phyloP scores from a whole-genome alignment of 2,888 invertebrate genomes.

The Deroplatys truncata region DNA sequence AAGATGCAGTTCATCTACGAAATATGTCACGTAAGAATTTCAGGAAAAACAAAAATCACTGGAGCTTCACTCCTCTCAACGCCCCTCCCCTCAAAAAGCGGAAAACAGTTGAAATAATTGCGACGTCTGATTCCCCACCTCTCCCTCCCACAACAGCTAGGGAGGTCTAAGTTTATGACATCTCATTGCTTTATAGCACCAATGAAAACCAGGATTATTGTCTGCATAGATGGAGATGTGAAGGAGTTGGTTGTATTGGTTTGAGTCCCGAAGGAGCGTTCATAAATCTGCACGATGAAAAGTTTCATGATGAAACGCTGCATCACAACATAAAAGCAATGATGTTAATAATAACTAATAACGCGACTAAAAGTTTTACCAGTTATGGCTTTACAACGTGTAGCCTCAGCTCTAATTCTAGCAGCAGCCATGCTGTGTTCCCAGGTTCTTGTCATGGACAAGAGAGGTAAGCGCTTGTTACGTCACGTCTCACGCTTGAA shows the following conservation, averaged over 20 bases:
- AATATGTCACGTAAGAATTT: too few relatives aligned
- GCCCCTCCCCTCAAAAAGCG: too few relatives aligned
- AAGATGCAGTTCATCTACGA: too few relatives aligned
- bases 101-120: slow-evolving; percentile 5
- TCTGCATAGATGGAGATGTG: neutral
- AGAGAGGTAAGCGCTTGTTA: too few relatives aligned
- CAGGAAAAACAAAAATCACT: too few relatives aligned
- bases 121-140: neutral
- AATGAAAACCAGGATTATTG: slow-evolving; percentile 14
- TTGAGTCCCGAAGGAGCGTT: slow-evolving; percentile 8
- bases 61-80: too few relatives aligned
- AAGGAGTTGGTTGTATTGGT: neutral
- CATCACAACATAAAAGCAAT: neutral
- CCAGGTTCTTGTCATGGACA: neutral
- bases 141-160: neutral
- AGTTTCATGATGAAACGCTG: neutral
- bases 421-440: neutral
- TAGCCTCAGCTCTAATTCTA: too few relatives aligned
- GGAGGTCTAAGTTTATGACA: slow-evolving; percentile 3
- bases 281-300: neutral
- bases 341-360: slow-evolving; percentile 15
- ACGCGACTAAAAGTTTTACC: slow-evolving; percentile 12
- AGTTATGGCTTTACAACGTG: slow-evolving; percentile 7
- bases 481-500: too few relatives aligned
- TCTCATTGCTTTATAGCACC: slow-evolving; percentile 9